phyloP scores from a whole-genome alignment of 2,797 vertebrate species.

The Clarias platycephalus region DNA sequence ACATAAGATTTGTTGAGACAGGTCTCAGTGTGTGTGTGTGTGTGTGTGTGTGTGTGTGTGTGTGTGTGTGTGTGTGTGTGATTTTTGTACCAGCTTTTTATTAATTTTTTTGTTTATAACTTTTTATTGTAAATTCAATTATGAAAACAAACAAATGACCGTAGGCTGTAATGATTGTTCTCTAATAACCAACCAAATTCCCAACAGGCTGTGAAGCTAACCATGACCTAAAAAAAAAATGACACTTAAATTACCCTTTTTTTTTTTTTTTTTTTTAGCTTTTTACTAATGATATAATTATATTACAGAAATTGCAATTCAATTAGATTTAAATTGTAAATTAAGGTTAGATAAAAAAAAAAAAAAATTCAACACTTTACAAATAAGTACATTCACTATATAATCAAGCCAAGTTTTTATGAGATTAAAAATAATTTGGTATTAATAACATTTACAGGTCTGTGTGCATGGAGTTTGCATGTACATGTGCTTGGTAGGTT shows the following conservation, averaged over 20 bases:
- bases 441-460: not conserved
- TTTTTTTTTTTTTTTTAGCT: no score
- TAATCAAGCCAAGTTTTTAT: not conserved
- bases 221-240: no score
- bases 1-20: not conserved
- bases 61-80: not conserved
- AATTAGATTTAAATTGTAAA: no score
- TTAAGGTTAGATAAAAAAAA: no score
- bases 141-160: not conserved
- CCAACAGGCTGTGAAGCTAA: not conserved
- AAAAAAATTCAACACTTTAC: not conserved
- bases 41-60: not conserved
- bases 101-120: no score
- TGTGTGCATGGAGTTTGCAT: no score
- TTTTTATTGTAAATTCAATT: no score
- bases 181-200: slow-evolving; percentile 34
- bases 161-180: slow-evolving; percentile 35
- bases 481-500: no score
- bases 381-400: not conserved
- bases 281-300: no score
- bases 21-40: not conserved
- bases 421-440: not conserved
- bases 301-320: no score
- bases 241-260: no score
- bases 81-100: not conserved